Evolutionary conservation across 1,140 invertebrate species (phyloP).

Genomic region (Drosophila busckii): DNA sequence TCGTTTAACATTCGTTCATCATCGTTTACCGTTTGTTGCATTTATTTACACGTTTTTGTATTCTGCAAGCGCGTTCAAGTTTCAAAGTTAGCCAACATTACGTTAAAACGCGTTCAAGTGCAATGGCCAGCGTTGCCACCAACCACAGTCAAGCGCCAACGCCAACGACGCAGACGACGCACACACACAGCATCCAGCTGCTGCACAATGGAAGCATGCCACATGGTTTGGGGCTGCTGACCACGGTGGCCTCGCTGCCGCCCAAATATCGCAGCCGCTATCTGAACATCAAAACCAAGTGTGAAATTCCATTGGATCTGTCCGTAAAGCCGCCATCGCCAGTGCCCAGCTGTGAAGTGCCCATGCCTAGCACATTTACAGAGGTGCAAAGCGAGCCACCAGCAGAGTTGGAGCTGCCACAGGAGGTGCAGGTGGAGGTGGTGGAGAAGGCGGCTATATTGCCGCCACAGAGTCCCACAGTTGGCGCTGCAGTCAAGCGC

Average conservation of each 20-base stretch:
- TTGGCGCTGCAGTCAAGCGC: slow-evolving; percentile 31
- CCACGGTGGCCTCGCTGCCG: slow-evolving; percentile 76
- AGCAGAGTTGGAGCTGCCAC: background rate
- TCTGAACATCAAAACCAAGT: slow-evolving; percentile 70
- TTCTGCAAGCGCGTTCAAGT: slow-evolving; percentile 48
- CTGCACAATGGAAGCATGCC: slow-evolving; percentile 64
- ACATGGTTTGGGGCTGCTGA: slow-evolving; percentile 70
- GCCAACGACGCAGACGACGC: slow-evolving; percentile 4
- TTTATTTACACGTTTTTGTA: slow-evolving; percentile 30
- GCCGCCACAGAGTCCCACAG: slow-evolving; percentile 47
- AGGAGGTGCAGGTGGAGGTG: slow-evolving; percentile 21
- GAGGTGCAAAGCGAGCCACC: slow-evolving; percentile 56
- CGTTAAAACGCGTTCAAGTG: slow-evolving; percentile 37
- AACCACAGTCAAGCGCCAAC: slow-evolving; percentile 14
- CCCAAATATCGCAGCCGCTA: slow-evolving; percentile 78
- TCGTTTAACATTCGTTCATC: slow-evolving; percentile 3
- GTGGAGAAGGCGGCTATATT: slow-evolving; percentile 39
- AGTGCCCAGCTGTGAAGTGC: slow-evolving; percentile 44
- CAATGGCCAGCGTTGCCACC: slow-evolving; percentile 51
- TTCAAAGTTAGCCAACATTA: slow-evolving; percentile 32
- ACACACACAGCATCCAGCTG: slow-evolving; percentile 65
- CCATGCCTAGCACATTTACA: slow-evolving; percentile 56
- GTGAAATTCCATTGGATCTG: slow-evolving; percentile 80
- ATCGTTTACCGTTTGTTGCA: slow-evolving; percentile 21
- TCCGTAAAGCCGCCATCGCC: slow-evolving; percentile 80